These are phyloP conservation scores for Sapajus apella DNA, from an alignment of 2,113 vertebrate genomes.

Conservation along the genomic window DNA sequence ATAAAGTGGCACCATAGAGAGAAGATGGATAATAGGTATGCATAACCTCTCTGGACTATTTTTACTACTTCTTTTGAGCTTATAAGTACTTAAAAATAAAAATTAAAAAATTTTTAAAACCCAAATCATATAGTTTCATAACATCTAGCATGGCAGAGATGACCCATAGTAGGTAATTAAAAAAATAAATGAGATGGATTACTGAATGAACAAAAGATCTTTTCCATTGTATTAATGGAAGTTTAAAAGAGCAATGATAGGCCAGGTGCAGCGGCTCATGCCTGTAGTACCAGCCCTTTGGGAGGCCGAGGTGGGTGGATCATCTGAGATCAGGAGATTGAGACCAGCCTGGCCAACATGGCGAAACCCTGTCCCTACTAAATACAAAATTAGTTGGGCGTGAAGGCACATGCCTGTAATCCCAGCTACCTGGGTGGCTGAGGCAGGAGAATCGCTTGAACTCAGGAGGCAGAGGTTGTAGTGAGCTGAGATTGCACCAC, in stretches of 20 bases:
- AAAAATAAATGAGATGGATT: neutral
- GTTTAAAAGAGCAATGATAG: neutral
- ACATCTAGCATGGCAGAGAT: neutral
- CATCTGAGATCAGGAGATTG: too few relatives aligned
- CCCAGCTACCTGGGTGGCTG: too few relatives aligned
- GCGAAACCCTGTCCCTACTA: too few relatives aligned
- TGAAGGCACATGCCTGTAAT: too few relatives aligned
- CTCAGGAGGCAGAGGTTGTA: too few relatives aligned
- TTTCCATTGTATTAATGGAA: neutral
- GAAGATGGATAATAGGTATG: neutral
- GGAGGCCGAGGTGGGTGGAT: too few relatives aligned
- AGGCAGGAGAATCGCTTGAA: too few relatives aligned
- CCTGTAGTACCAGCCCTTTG: too few relatives aligned
- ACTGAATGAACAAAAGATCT: neutral
- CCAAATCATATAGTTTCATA: neutral
- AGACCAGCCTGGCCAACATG: too few relatives aligned
- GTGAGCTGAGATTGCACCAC: too few relatives aligned
- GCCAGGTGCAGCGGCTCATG: fast-evolving
- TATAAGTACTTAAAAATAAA: conserved; percentile 44
- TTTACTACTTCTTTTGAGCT: neutral
- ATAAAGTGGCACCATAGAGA: neutral
- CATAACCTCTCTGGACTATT: neutral
- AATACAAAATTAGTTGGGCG: too few relatives aligned
- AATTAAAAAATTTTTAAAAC: neutral
- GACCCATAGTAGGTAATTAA: neutral